These are phyloP conservation scores for Umimayanthus kanabou DNA, from an alignment of 92 coral and sea anemone species.

Conservation along the genomic window DNA sequence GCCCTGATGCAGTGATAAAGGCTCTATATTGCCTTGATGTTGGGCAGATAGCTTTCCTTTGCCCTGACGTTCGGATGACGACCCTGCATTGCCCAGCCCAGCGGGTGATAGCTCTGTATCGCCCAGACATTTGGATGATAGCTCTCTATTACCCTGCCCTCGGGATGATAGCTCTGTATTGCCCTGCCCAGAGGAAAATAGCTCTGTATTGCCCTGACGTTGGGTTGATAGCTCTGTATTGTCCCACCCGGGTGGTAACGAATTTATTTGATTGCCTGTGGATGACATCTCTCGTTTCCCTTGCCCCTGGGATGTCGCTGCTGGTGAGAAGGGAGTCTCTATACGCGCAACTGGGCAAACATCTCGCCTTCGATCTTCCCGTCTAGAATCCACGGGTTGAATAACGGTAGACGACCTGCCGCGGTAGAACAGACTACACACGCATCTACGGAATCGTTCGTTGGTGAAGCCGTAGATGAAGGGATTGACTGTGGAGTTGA, in stretches of 20 bases:
- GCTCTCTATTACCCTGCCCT: neutral
- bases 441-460: constrained; percentile 49
- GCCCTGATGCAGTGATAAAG: neutral
- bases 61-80: neutral
- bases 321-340: neutral
- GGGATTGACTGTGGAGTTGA: constrained; percentile 70
- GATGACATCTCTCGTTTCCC: neutral
- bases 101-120: neutral
- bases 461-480: constrained; percentile 65
- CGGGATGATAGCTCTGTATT: neutral
- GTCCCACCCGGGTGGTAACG: neutral
- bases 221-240: neutral
- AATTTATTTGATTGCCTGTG: neutral
- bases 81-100: neutral
- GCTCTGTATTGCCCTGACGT: neutral
- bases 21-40: neutral
- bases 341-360: neutral
- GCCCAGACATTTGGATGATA: neutral
- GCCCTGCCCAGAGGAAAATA: neutral
- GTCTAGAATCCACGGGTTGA: constrained; percentile 3
- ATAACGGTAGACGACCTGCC: constrained; percentile 10
- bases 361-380: neutral
- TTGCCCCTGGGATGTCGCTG: neutral
- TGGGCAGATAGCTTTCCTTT: neutral
- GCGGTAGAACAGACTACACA: constrained; percentile 41